These are phyloP conservation scores for Cephus rjabovi DNA, from an alignment of 2,888 invertebrate species.

Conservation along the genomic window DNA sequence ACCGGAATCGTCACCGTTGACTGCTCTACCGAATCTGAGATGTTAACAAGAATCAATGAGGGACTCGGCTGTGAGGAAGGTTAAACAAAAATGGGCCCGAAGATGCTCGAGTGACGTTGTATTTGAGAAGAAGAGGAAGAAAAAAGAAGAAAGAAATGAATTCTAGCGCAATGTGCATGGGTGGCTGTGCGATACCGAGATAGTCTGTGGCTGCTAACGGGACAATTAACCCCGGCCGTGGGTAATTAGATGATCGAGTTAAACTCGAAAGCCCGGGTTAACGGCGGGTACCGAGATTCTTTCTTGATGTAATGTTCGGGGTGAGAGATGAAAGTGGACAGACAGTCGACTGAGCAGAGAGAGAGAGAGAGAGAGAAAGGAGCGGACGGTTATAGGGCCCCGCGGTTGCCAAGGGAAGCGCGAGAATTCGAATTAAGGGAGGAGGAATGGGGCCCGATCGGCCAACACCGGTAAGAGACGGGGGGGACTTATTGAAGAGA, in stretches of 20 bases:
- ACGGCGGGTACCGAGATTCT: constrained; percentile 40
- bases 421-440: not conserved
- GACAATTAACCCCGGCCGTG: constrained; percentile 58
- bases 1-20: constrained; percentile 2
- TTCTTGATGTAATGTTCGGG: constrained; percentile 22
- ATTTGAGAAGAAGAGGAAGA: not conserved
- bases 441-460: constrained; percentile 14
- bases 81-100: not conserved
- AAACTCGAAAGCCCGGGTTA: constrained; percentile 55
- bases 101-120: not conserved
- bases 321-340: not conserved
- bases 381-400: constrained; percentile 16
- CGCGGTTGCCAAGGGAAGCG: constrained; percentile 5
- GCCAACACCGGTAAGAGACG: too few relatives aligned
- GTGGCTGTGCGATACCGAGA: not conserved
- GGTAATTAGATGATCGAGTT: constrained; percentile 63
- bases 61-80: not conserved
- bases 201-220: constrained; percentile 44
- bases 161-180: not conserved
- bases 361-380: constrained; percentile 13
- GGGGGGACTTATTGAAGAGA: constrained; percentile 7
- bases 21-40: not conserved
- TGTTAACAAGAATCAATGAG: not conserved
- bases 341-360: constrained; percentile 4
- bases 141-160: not conserved